Percentiles rank a stretch among this genome's conserved stretches.
These are phyloP conservation scores for Phalloptychus januarius DNA, from an alignment of 2,797 vertebrate species.

Conservation along the genomic window DNA sequence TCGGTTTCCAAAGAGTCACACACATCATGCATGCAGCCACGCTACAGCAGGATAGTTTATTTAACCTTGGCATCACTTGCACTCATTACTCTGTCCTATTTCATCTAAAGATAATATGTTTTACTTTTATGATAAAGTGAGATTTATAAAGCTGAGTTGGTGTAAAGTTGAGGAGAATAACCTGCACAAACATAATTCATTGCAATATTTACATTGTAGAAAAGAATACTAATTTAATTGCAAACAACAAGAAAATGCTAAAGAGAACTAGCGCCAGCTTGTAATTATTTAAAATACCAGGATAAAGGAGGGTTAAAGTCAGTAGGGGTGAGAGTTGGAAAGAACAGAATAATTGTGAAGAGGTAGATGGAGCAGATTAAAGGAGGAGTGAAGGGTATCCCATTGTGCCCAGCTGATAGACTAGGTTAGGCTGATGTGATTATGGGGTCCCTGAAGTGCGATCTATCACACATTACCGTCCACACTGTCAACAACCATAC, in stretches of 20 bases:
- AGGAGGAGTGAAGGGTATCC: slow-evolving; percentile 83
- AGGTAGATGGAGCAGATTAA: slow-evolving; percentile 79
- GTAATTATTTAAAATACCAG: slow-evolving; percentile 11
- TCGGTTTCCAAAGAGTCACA: slow-evolving; percentile 73
- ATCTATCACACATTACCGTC: slow-evolving; percentile 89
- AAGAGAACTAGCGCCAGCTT: slow-evolving; percentile 5
- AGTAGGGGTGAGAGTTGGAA: slow-evolving; percentile 33
- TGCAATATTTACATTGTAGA: too few species aligned
- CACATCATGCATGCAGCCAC: slow-evolving; percentile 60
- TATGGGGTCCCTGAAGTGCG: slow-evolving; percentile 86
- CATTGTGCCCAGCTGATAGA: slow-evolving; percentile 84
- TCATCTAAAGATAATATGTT: slow-evolving; percentile 34
- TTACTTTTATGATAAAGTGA: slow-evolving; percentile 36
- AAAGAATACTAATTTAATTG: neutral
- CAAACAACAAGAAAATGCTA: neutral
- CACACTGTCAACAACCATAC: slow-evolving; percentile 85
- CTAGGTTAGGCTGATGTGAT: slow-evolving; percentile 86
- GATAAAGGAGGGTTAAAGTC: slow-evolving; percentile 23
- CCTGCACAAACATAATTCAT: neutral
- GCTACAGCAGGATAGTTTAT: slow-evolving; percentile 77
- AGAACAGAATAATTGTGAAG: slow-evolving; percentile 55
- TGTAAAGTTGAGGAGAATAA: neutral
- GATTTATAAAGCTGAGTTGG: slow-evolving; percentile 5
- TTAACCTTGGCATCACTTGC: slow-evolving; percentile 83
- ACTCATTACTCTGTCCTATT: slow-evolving; percentile 46